phyloP scores from a whole-genome alignment of 2,888 invertebrate genomes.

The Tenthredo scrophulariae region DNA sequence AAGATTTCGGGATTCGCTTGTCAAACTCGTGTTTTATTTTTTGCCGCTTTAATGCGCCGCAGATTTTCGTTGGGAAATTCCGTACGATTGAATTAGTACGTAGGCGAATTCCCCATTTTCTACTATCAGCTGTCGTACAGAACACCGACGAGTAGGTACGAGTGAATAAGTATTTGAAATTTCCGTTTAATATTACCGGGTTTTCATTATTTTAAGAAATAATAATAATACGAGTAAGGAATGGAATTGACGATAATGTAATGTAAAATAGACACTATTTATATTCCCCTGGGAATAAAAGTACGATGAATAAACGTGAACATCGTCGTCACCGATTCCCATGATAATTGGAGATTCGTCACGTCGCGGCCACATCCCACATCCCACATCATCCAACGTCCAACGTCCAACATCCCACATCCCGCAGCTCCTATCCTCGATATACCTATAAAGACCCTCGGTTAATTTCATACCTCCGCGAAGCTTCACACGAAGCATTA shows the following conservation, averaged over 20 bases:
- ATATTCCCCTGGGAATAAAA: not conserved
- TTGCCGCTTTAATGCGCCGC: not conserved
- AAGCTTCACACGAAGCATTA: not conserved
- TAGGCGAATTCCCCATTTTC: no score
- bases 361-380: slow-evolving; percentile 36
- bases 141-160: not conserved
- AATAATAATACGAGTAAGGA: not conserved
- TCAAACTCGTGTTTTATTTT: not conserved
- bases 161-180: no score
- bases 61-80: not conserved
- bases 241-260: not conserved
- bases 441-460: not conserved
- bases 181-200: not conserved
- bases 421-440: not conserved
- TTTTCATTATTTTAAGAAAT: not conserved
- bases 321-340: slow-evolving; percentile 55
- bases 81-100: no score
- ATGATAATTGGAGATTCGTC: not conserved
- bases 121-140: no score
- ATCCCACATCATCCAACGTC: slow-evolving; percentile 51
- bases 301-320: slow-evolving; percentile 56
- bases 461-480: not conserved
- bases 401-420: slow-evolving; percentile 49
- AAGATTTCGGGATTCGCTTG: slow-evolving; percentile 29
- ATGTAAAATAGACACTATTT: not conserved